A percentile compares a stretch with the other conserved stretches of the same genome.
Conservation (phyloP, 2,888 invertebrate species). For the Morinoia aosen region DNA sequence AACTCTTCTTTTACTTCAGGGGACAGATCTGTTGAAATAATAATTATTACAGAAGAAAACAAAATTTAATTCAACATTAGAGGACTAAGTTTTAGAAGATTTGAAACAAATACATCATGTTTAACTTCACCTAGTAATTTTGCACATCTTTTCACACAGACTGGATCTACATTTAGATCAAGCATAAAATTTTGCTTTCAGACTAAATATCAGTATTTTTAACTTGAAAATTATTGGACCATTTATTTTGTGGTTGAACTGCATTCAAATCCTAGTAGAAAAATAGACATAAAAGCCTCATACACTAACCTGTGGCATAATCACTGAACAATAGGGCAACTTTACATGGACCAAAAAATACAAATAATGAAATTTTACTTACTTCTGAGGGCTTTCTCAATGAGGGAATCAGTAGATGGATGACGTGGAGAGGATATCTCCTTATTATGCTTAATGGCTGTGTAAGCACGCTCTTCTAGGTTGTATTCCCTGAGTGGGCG, state of each 20-base stretch:
- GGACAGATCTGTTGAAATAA: neutral
- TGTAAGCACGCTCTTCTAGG: neutral
- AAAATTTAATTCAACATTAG: neutral
- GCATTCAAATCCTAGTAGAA: neutral
- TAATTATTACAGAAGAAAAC: neutral
- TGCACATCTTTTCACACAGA: neutral
- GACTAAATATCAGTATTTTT: neutral
- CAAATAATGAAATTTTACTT: neutral
- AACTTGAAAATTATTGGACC: neutral
- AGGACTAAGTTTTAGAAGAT: neutral
- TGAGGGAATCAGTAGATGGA: neutral
- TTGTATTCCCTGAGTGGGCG: slow-evolving; percentile 29
- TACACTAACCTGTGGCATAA: neutral
- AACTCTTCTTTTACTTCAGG: neutral
- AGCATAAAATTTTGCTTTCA: neutral
- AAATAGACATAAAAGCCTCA: neutral
- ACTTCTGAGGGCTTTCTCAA: neutral
- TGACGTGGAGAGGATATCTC: neutral
- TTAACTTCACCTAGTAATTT: no score
- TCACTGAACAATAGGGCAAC: neutral
- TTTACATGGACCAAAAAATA: no score
- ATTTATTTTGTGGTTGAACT: neutral
- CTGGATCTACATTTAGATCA: neutral
- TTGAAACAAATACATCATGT: neutral
- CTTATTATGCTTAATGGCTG: neutral